Evolutionary conservation across 1,140 invertebrate species (phyloP).

Genomic region (Megalopta genalis): DNA sequence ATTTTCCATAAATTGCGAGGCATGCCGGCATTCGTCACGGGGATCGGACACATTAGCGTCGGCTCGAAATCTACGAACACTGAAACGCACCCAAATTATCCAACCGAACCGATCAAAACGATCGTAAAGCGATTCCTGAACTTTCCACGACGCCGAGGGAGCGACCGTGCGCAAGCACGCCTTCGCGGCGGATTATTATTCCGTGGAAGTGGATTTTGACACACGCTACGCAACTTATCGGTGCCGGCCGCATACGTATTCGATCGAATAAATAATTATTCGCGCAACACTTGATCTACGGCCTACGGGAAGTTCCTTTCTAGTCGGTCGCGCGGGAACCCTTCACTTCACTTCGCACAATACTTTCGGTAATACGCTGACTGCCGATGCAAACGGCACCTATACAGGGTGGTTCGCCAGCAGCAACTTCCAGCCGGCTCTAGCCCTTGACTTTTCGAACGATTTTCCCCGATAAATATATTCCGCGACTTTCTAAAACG

Average conservation of each 20-base stretch:
- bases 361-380: conserved; percentile 4
- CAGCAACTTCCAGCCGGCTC: no score
- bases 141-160: background rate
- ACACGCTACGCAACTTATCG: conserved; percentile 22
- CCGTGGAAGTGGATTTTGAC: conserved; percentile 25
- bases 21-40: background rate
- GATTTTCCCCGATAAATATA: no score
- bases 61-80: background rate
- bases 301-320: conserved; percentile 41
- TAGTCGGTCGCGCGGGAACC: conserved; percentile 37
- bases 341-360: conserved; percentile 53
- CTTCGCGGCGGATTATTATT: background rate
- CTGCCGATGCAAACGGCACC: background rate
- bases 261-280: conserved; percentile 41
- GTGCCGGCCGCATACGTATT: conserved; percentile 26
- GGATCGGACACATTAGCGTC: background rate
- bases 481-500: no score
- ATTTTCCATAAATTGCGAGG: background rate
- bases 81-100: conserved; percentile 5
- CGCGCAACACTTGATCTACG: conserved; percentile 33
- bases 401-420: no score
- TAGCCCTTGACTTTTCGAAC: no score
- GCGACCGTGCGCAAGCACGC: background rate
- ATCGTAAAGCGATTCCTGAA: no score
- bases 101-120: background rate